Evolutionary conservation across 2,888 invertebrate genomes (phyloP).

Genomic region (Arenicola marina): DNA sequence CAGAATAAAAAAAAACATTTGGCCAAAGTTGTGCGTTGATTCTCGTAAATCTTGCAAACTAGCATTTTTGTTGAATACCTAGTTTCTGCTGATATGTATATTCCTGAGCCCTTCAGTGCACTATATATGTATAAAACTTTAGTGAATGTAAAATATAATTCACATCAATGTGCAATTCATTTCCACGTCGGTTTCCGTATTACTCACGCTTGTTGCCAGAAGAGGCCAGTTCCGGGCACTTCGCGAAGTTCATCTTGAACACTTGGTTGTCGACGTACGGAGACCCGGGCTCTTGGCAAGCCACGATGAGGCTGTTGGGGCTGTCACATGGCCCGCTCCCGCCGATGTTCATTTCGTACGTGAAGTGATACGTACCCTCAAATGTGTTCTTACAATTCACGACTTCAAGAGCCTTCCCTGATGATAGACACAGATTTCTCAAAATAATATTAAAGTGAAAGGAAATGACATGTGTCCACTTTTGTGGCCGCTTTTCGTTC

Average conservation of each 20-base stretch:
- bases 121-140: too few relatives aligned
- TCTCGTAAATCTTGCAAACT: too few relatives aligned
- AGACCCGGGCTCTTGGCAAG: slow-evolving; percentile 94
- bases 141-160: too few relatives aligned
- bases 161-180: background rate
- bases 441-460: too few relatives aligned
- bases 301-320: slow-evolving; percentile 82
- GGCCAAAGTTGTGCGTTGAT: too few relatives aligned
- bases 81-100: background rate
- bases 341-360: slow-evolving; percentile 51
- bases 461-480: too few relatives aligned
- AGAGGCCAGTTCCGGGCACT: slow-evolving; percentile 66
- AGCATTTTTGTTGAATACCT: background rate
- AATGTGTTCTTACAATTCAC: slow-evolving; percentile 58
- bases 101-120: too few relatives aligned
- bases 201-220: slow-evolving; percentile 46
- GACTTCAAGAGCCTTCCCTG: slow-evolving; percentile 38
- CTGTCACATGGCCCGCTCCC: slow-evolving; percentile 71
- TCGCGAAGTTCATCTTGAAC: slow-evolving; percentile 90
- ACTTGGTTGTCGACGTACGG: slow-evolving; percentile 97
- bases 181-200: too few relatives aligned
- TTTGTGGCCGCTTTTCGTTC: too few relatives aligned
- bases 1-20: too few relatives aligned
- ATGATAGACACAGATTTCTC: too few relatives aligned
- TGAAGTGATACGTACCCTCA: slow-evolving; percentile 58